Base-by-base conservation (phyloP, 1,140 invertebrate genomes). In the Polypedilum vanderplanki region DNA sequence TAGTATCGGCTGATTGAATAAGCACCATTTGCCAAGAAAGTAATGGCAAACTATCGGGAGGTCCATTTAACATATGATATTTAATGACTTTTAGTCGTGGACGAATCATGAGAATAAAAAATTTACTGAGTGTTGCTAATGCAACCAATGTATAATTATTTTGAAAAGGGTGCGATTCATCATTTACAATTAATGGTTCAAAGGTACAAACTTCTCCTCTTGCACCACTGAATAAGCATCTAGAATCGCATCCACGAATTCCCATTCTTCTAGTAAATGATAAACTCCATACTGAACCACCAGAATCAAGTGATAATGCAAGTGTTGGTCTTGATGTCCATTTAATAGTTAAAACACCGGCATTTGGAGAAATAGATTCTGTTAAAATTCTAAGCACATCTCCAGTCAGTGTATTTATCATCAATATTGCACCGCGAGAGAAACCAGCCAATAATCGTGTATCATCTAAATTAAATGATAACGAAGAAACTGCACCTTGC, bases 251-350 rank as follows among this genome's bases (percentile, higher is more conserved):
- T 9, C 91, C 91, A 74, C 96, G 85, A 4, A 97, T 91, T 3
- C 96, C 96, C 79, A 98, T 88, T 7, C 93, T 90, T 75, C 95
- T 86, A 77, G 93, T 95, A 79, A 98, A 96, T 79, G 89, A 92
- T 12, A 99, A 85, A 79, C 98, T 92, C 88, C 97, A 99, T 3
- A 99, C 96, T n/a, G 95, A 98, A 1, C 97, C 97, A 15, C 96
- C 96, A 76, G 94, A 97, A 82, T 99, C 97, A 20, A 94, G 91
- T 73, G 94, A 93, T 15, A 98, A 83, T 7, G 93, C 93, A 74
- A 94, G 81, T 5, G 89, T 89, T 40, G 82, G 79, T 22, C 79
- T 76, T 0, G 83, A 84, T 33, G 85, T 83, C 87, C 89, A 96
- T 85, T 89, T 93, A 85, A 98, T 86, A 82, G 94, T 91, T 73